Base-by-base conservation (phyloP, 2,888 invertebrate species). In the Diarsia rubi region DNA sequence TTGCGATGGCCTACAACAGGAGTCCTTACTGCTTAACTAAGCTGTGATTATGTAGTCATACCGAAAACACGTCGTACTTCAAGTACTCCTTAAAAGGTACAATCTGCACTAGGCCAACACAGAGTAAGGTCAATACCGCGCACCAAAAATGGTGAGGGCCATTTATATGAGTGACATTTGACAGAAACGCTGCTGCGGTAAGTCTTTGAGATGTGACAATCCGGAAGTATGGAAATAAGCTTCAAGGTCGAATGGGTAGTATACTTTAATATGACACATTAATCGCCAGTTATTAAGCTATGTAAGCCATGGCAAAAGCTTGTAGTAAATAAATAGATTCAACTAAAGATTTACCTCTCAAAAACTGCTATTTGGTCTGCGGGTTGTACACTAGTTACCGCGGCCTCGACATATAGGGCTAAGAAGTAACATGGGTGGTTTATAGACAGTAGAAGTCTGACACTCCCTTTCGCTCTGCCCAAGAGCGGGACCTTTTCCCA, bases 51-150 rank as follows among this genome's bases (percentile, higher is more conserved):
- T 88, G 79, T 82, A 80, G 86, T 83, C 78, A 77, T 69, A 57
- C 69, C 74, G 68, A 83, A 83, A 85, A 79, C 79, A 66, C 59
- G 80, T 78, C 81, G 79, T 73, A 80, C 74, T 83, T 73, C 73
- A 67, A n/a, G 44, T 54, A 45, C 75, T 73, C 88, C 84, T 54
- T 88, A 88, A 76, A 82, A 65, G 84, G 88, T 47, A 57, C 84
- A 83, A 84, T 84, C 83, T 83, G 85, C 84, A 85, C 81, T 83
- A 86, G 79, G 84, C 84, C 77, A 75, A 47, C 75, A 63, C 75
- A 63, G 54, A 69, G 69, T 81, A 87, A 89, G 89, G 89, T 88
- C 89, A 89, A 75, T 84, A 85, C 69, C 81, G 70, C 69, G 59
- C 42, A 44, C 85, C 86, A 74, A 89, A 89, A 79, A 86, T 79